These are phyloP conservation scores for Channa argus DNA, from an alignment of 2,113 vertebrate species.

Conservation along the genomic window DNA sequence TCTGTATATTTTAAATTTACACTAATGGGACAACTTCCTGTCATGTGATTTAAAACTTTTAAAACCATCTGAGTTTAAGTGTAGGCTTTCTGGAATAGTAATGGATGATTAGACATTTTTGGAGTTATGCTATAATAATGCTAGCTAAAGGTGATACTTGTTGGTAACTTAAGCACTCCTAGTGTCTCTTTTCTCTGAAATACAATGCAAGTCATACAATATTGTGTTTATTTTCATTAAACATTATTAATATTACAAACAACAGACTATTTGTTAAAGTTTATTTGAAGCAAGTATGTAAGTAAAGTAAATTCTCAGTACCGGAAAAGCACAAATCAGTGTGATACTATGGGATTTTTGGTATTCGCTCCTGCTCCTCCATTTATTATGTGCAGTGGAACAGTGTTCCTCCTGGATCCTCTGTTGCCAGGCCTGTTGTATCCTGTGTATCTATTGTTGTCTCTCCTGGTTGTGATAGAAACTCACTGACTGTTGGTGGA, in stretches of 20 bases:
- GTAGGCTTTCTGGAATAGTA: neutral
- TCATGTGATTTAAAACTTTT: neutral
- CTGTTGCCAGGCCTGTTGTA: conserved; percentile 35
- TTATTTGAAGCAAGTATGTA: conserved; percentile 10
- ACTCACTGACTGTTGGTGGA: conserved; percentile 17
- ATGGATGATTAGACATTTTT: neutral
- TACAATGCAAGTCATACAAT: neutral
- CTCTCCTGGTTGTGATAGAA: conserved; percentile 60
- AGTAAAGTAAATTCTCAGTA: no score
- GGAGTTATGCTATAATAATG: no score
- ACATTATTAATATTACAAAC: neutral
- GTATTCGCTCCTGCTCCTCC: conserved; percentile 19
- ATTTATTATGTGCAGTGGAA: conserved; percentile 39
- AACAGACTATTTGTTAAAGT: neutral
- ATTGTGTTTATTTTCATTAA: neutral
- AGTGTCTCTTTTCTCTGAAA: neutral
- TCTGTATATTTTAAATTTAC: neutral
- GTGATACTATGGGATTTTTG: neutral
- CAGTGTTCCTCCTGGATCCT: conserved; percentile 15
- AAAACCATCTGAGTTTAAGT: neutral
- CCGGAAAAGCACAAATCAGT: neutral
- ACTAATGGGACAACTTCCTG: neutral
- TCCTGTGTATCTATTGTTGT: conserved; percentile 62
- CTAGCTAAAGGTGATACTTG: neutral
- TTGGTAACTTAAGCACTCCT: neutral